Base-by-base conservation (phyloP, 2,888 invertebrate species). In the Acrobasis repandana region DNA sequence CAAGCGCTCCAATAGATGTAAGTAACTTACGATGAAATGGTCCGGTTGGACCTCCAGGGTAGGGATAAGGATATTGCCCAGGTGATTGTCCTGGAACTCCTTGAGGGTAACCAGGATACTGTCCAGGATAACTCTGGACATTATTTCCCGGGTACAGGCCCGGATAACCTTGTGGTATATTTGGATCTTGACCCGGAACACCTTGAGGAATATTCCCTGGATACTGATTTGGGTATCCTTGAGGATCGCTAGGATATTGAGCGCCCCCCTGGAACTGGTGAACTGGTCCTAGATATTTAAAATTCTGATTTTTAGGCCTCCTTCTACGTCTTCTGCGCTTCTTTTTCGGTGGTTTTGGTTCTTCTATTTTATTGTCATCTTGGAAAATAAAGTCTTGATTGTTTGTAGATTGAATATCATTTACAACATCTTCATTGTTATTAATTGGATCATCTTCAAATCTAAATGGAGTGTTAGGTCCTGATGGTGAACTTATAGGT, bases 301-400 rank as follows among this genome's bases (percentile, higher is more conserved):
- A 28, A 49, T 36, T 54, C 58, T 68, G 73, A 63, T 70, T 69
- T 36, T 71, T 75, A 1, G 74, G 76, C 61, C 70, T 80, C 43
- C 77, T 73, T 52, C 82, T 75, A 5, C 80, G 77, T 43, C 78
- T 75, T 47, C 76, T 76, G 63, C 73, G 84, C 56, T 73, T 80
- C 47, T 77, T 77, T 54, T 74, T 70, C 0, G 62, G 59, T 38
- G 61, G 54, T 28, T 62, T 61, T 47, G 63, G 63, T 43, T 61
- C 61, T 33, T 68, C 67, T 34, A 68, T 64, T 51, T 52, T 67
- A 57, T 73, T 74, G 33, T 77, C 71, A 58, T 78, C 73, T 66
- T 70, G 66, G 54, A 71, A 70, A 9, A 2, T 38, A 49, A 49
- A 20, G 18, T 14, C 38, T 54, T 38, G 38, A 54, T 38, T 18